Evolutionary conservation across 2,888 invertebrate species (phyloP).

Genomic region (Coelogynopora nodosa): DNA sequence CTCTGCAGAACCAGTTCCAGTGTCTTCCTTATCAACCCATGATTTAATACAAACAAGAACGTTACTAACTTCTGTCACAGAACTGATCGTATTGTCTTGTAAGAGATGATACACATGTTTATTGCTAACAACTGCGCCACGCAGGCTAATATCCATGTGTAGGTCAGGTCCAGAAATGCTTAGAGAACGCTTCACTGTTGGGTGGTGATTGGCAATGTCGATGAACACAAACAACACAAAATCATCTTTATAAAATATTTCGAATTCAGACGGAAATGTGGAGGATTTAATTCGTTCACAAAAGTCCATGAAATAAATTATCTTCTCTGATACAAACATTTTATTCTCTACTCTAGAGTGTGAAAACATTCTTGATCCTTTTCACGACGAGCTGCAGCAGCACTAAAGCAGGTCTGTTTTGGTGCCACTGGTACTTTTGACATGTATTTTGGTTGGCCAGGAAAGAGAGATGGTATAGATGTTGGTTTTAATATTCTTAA

Average conservation of each 20-base stretch:
- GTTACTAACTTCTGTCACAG: neutral
- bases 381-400: neutral
- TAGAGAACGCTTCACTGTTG: neutral
- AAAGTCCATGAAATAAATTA: neutral
- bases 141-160: neutral
- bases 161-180: neutral
- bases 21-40: neutral
- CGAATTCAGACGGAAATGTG: neutral
- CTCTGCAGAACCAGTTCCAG: neutral
- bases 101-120: no score
- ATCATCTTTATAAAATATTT: neutral
- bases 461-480: neutral
- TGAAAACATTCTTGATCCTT: neutral
- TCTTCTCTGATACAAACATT: neutral
- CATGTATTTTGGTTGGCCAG: neutral
- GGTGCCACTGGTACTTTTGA: neutral
- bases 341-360: neutral
- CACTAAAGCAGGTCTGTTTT: neutral
- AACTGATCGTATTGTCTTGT: no score
- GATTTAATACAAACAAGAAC: neutral
- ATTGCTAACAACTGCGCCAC: no score
- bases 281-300: neutral
- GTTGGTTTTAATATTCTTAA: neutral
- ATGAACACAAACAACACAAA: neutral
- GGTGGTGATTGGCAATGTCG: neutral